Percentiles rank a stretch among this genome's conserved stretches.
phyloP scores from a whole-genome alignment of 2,113 vertebrate species.

The Oreocharis arfaki region DNA sequence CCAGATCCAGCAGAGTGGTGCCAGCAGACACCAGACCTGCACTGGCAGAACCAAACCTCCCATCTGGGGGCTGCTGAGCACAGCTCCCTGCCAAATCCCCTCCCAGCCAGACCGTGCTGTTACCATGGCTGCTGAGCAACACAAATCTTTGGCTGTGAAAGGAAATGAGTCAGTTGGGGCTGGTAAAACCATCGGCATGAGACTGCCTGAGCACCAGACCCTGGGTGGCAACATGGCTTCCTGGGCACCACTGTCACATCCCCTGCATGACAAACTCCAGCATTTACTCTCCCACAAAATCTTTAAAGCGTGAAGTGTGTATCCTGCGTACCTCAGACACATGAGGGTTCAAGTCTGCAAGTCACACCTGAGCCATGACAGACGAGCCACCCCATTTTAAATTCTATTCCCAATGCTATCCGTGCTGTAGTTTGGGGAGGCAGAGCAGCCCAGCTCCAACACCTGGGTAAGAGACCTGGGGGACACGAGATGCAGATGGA shows the following conservation, averaged over 20 bases:
- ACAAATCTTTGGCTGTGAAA: not conserved
- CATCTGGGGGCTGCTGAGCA: not conserved
- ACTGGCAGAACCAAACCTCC: not conserved
- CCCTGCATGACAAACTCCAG: not conserved
- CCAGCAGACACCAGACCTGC: not conserved
- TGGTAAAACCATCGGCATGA: not conserved
- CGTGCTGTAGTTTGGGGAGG: not conserved
- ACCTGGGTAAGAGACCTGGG: not conserved
- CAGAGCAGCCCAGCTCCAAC: not conserved
- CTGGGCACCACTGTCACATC: not conserved
- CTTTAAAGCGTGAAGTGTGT: not conserved
- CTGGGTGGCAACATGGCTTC: not conserved
- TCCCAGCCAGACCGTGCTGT: not conserved
- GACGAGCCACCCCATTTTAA: not conserved
- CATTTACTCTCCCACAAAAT: no score
- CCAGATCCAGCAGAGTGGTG: accelerated
- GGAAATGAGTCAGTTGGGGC: not conserved
- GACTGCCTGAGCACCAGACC: not conserved
- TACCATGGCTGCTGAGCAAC: not conserved
- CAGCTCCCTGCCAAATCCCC: not conserved
- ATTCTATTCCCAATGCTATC: not conserved
- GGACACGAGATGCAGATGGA: not conserved
- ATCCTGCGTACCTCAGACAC: not conserved
- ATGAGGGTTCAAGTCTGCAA: not conserved
- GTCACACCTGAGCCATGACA: not conserved